Evolutionary conservation across 2,113 vertebrate genomes (phyloP).

Genomic region (Etheostoma spectabile): DNA sequence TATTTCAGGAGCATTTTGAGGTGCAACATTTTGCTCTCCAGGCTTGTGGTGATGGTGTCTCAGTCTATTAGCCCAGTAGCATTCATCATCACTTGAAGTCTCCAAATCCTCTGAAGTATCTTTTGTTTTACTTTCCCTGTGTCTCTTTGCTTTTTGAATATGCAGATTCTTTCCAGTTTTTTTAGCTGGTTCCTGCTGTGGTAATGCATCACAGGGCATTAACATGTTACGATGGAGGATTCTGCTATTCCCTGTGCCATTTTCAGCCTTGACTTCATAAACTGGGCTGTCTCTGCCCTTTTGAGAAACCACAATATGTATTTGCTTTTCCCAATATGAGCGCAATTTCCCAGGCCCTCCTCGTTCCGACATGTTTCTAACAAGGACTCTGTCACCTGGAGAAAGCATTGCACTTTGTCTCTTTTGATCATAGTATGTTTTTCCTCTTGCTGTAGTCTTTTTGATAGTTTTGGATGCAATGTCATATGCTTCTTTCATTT

Average conservation of each 20-base stretch:
- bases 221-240: slow-evolving; percentile 23
- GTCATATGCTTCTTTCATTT: slow-evolving; percentile 38
- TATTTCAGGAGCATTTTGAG: neutral
- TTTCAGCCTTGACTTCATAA: slow-evolving; percentile 10
- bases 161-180: neutral
- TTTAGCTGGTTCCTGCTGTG: neutral
- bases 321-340: slow-evolving; percentile 22
- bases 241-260: slow-evolving; percentile 9
- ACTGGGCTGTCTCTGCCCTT: slow-evolving; percentile 6
- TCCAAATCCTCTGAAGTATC: neutral
- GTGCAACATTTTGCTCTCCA: neutral
- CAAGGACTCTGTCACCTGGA: slow-evolving; percentile 8
- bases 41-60: slow-evolving; percentile 5
- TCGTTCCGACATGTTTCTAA: slow-evolving; percentile 27
- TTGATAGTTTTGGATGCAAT: neutral
- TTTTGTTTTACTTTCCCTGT: neutral
- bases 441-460: slow-evolving; percentile 30
- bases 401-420: slow-evolving; percentile 19
- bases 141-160: neutral
- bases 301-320: neutral
- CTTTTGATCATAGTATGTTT: slow-evolving; percentile 26
- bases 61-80: neutral
- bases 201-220: neutral
- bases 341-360: slow-evolving; percentile 29
- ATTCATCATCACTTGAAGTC: slow-evolving; percentile 1